Percentiles rank a stretch among this genome's conserved stretches.
These are phyloP conservation scores for Myotis davidii DNA, from an alignment of 2,113 vertebrate species.

Conservation along the genomic window DNA sequence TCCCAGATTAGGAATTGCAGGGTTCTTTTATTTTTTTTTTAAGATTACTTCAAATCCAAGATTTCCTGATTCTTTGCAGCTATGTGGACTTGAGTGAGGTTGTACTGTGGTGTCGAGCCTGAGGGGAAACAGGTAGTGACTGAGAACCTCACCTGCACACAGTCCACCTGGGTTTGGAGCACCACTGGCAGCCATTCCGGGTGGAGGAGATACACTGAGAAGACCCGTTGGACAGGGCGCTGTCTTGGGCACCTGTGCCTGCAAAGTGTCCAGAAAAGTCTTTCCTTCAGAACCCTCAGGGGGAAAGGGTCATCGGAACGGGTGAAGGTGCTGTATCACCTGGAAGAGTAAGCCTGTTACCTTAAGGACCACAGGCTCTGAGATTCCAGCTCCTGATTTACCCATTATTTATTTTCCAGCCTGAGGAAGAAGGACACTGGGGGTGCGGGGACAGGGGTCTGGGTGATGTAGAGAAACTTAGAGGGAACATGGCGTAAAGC, in stretches of 20 bases:
- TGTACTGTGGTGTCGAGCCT: not conserved
- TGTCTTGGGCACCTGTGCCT: not conserved
- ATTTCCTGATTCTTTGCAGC: not conserved
- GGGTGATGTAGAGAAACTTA: not conserved
- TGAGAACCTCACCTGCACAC: not conserved
- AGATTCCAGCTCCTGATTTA: not conserved
- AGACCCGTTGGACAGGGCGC: not conserved
- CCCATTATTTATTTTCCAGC: not conserved
- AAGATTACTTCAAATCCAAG: not conserved
- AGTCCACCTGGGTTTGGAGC: not conserved
- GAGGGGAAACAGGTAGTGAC: not conserved
- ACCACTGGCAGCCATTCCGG: not conserved
- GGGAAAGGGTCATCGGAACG: not conserved
- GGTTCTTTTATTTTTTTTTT: not conserved
- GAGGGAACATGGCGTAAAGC: not conserved
- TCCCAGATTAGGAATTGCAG: not conserved
- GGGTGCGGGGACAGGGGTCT: rapidly evolving
- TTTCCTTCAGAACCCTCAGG: not conserved
- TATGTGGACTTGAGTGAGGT: not conserved
- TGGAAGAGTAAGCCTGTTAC: not conserved
- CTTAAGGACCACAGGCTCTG: not conserved
- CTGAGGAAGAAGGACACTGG: not conserved
- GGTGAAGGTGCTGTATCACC: no score
- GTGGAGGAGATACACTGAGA: not conserved
- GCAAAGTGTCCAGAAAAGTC: not conserved